Conservation (phyloP, 1,140 invertebrate species). For the Ctenoplectra terminalis region DNA sequence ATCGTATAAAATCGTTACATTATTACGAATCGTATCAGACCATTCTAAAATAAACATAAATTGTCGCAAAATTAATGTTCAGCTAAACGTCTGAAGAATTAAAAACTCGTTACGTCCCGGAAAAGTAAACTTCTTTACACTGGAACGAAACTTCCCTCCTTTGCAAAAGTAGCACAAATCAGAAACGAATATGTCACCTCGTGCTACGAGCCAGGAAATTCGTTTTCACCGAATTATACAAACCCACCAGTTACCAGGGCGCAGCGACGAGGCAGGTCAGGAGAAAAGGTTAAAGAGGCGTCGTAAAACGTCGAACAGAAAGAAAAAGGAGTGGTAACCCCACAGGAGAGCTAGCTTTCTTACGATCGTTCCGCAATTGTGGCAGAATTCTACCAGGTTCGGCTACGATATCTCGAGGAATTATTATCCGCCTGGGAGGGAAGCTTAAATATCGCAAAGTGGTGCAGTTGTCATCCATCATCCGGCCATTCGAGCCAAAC, state of each 20-base stretch:
- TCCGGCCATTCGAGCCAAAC: background rate
- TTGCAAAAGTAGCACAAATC: background rate
- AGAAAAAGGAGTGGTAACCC: background rate
- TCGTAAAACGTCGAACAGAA: conserved; percentile 16
- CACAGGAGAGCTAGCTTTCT: background rate
- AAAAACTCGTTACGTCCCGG: background rate
- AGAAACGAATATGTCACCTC: background rate
- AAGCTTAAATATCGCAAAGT: conserved; percentile 49
- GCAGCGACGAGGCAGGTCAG: too few species aligned
- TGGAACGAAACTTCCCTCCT: background rate
- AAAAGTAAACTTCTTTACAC: background rate
- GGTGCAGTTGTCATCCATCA: conserved; percentile 21
- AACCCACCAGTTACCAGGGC: too few species aligned
- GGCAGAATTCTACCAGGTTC: conserved; percentile 17
- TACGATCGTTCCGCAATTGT: conserved; percentile 31
- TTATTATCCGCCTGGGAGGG: conserved; percentile 37
- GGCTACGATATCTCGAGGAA: conserved; percentile 39
- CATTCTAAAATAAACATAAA: too few species aligned
- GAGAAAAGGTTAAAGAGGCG: background rate
- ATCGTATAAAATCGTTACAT: too few species aligned
- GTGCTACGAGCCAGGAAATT: background rate
- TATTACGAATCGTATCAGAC: too few species aligned
- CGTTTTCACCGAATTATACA: conserved; percentile 7
- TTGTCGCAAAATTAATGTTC: too few species aligned
- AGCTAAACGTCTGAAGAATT: background rate